These are phyloP conservation scores for Drosophila algonquin DNA, from an alignment of 2,888 invertebrate species.

Conservation along the genomic window DNA sequence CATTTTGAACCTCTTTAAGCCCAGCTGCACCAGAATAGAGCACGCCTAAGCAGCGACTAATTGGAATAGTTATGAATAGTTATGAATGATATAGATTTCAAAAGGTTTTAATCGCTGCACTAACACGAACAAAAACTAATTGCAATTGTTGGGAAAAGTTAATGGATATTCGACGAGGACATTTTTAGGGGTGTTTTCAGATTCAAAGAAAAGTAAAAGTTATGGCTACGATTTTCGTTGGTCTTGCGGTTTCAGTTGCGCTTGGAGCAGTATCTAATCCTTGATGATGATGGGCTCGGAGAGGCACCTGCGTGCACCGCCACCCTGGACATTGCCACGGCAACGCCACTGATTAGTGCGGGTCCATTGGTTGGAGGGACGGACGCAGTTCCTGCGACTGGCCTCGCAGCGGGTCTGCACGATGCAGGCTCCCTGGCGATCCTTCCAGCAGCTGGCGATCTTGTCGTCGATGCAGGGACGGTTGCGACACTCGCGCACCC, in stretches of 20 bases:
- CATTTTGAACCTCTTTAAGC: too few relatives aligned
- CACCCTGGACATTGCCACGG: conserved; percentile 38
- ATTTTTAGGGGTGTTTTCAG: background rate
- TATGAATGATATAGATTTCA: background rate
- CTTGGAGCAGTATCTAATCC: conserved; percentile 7
- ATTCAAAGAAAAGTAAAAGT: background rate
- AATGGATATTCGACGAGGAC: background rate
- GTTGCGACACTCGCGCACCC: conserved; percentile 12
- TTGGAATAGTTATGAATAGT: too few relatives aligned
- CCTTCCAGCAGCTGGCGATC: conserved; percentile 58
- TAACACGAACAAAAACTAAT: background rate
- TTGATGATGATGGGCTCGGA: conserved; percentile 23
- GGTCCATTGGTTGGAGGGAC: conserved; percentile 33
- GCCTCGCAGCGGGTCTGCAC: conserved; percentile 67
- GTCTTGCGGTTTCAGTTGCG: background rate
- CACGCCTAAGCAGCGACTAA: too few relatives aligned
- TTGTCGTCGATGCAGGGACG: conserved; percentile 30
- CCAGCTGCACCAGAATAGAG: too few relatives aligned
- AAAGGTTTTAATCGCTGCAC: background rate
- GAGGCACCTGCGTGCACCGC: conserved; percentile 44
- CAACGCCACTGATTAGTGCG: conserved; percentile 35
- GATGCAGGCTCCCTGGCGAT: conserved; percentile 45
- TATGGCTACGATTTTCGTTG: background rate
- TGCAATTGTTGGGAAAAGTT: background rate
- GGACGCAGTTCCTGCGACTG: conserved; percentile 61